Evolutionary conservation across 2,113 vertebrate genomes (phyloP).

Genomic region (Percopsis transmontana): DNA sequence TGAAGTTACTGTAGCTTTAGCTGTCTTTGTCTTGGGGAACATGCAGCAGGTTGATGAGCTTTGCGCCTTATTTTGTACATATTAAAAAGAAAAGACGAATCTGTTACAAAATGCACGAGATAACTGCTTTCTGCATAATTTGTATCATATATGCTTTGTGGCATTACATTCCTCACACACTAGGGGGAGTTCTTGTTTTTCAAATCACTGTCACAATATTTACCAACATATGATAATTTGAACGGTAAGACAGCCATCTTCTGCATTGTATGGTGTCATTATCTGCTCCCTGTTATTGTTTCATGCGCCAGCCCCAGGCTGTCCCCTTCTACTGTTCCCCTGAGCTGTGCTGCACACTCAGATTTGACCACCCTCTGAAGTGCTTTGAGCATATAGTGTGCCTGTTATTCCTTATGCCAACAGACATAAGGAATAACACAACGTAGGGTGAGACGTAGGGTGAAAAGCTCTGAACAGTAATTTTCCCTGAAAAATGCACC

Average conservation of each 20-base stretch:
- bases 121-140: too few relatives aligned
- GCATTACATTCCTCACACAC: constrained; percentile 28
- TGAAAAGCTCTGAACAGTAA: constrained; percentile 25
- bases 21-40: too few relatives aligned
- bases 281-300: constrained; percentile 53
- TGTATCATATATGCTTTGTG: too few relatives aligned
- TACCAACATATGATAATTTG: constrained; percentile 22
- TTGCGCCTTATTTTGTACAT: too few relatives aligned
- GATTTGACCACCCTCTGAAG: constrained; percentile 30
- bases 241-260: constrained; percentile 50
- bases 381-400: constrained; percentile 35
- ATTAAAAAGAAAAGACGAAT: too few relatives aligned
- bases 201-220: constrained; percentile 21
- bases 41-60: too few relatives aligned
- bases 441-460: constrained; percentile 24
- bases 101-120: too few relatives aligned
- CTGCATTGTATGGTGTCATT: constrained; percentile 53
- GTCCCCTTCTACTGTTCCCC: constrained; percentile 56
- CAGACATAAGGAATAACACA: constrained; percentile 57
- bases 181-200: constrained; percentile 60
- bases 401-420: constrained; percentile 20
- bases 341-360: constrained; percentile 49
- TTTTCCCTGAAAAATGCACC: too few relatives aligned
- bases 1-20: too few relatives aligned
- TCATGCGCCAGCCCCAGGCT: constrained; percentile 44